phyloP scores from a whole-genome alignment of 2,797 vertebrate genomes.

The Hyperoplus immaculatus region DNA sequence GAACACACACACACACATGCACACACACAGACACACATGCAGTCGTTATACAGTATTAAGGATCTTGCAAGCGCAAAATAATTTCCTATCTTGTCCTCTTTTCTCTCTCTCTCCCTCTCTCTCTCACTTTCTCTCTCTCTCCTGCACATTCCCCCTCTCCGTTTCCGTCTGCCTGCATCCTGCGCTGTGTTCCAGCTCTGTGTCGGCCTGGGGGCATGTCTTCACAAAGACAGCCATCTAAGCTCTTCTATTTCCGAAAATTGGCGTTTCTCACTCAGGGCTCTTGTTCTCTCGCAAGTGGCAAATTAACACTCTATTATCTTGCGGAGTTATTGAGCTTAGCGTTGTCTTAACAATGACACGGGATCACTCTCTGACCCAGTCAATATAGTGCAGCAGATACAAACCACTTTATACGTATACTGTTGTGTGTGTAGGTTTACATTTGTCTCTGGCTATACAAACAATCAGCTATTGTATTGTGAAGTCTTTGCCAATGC shows the following conservation, averaged over 20 bases:
- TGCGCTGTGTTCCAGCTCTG: conserved; percentile 50
- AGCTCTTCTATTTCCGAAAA: conserved; percentile 66
- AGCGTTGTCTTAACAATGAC: conserved; percentile 64
- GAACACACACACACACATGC: conserved; percentile 8
- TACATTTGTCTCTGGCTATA: background rate
- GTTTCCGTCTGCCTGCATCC: conserved; percentile 45
- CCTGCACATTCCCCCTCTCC: background rate
- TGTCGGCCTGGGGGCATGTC: conserved; percentile 68
- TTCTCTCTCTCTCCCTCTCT: background rate
- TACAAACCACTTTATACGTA: conserved; percentile 11
- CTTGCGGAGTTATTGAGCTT: conserved; percentile 63
- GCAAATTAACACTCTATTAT: conserved; percentile 76
- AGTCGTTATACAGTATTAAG: background rate
- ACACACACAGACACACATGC: conserved; percentile 1
- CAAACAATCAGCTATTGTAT: background rate
- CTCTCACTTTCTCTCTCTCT: conserved; percentile 1
- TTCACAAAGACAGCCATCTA: conserved; percentile 66
- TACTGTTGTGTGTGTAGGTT: background rate
- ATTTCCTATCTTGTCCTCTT: background rate
- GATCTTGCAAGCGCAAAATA: background rate
- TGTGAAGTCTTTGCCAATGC: no score
- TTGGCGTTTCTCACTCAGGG: conserved; percentile 56
- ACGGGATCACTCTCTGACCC: conserved; percentile 54
- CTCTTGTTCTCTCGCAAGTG: conserved; percentile 60
- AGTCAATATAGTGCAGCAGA: conserved; percentile 40